Evolutionary conservation across 1,140 invertebrate species (phyloP), one percentile per base, ranked within the genome.

Genomic region (Parasteatoda tepidariorum): DNA sequence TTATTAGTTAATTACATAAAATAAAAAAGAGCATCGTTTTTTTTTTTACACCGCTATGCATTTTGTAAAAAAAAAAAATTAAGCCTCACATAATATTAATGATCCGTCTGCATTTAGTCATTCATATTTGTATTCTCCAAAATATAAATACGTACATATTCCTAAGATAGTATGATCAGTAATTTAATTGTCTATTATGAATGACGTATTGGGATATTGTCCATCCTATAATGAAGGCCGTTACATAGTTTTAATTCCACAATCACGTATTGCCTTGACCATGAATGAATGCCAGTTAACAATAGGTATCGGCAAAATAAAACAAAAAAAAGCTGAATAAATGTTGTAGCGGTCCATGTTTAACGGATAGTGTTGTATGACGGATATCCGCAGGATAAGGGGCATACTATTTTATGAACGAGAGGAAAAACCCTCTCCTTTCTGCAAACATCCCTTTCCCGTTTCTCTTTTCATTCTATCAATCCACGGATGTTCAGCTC

Each of bases 341-440:
- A 55, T n/a, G 15, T 55, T 38, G 59, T 9, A 22, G 0, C 30
- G 18, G 24, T 66, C 34, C 22, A 26, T 22, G n/a, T 24, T 61
- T 34, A 74, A 75, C 33, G 55, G 55, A 28, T 41, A 38, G 24
- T 18, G n/a, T 15, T 38, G 26, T 73, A 2, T 30, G 30, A 30
- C 78, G 78, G 78, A 82, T 82, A 70, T 82, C 78, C 78, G 78
- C 57, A 82, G 66, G 66, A 62, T 82, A 79, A n/a, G 64, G 41
- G 48, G 38, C 38, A 79, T 79, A 68, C 33, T 22, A 41, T 67
- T 64, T 38, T 24, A 61, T 75, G 15, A 30, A n/a, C 5, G 13
- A 61, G 15, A 55, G 41, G 22, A 68, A 79, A 34, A n/a, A n/a
- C n/a, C n/a, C 30, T 24, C 11, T n/a, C 64, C 4, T 6, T 34